Percentiles rank a stretch among this genome's conserved stretches.
These are phyloP conservation scores for Chironomus tentans DNA, from an alignment of 2,888 invertebrate genomes.

Conservation along the genomic window DNA sequence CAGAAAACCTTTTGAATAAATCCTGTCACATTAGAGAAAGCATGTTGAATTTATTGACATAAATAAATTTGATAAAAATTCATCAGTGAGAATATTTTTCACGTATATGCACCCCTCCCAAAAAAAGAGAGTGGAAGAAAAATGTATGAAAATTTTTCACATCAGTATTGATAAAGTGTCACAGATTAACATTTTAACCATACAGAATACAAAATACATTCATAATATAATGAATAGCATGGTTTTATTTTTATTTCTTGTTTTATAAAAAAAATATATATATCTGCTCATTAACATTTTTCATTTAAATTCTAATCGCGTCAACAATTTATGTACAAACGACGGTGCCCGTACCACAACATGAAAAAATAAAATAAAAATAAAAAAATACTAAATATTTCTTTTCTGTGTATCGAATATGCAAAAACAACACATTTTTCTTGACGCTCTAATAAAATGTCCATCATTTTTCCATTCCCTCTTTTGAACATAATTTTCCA, in stretches of 20 bases:
- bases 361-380: not conserved
- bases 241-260: not conserved
- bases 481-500: too few species aligned
- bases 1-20: too few species aligned
- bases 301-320: conserved; percentile 26
- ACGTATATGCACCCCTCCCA: not conserved
- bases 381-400: not conserved
- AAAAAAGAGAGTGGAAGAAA: not conserved
- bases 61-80: not conserved
- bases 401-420: conserved; percentile 21
- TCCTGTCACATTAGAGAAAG: not conserved
- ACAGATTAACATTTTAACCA: not conserved
- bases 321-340: conserved; percentile 25
- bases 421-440: conserved; percentile 7
- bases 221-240: not conserved
- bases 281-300: conserved; percentile 23
- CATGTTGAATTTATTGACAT: not conserved
- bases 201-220: not conserved
- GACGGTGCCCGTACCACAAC: conserved; percentile 8
- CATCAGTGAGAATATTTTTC: not conserved
- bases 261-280: not conserved
- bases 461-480: conserved; percentile 3
- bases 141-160: not conserved
- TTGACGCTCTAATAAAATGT: conserved; percentile 9
- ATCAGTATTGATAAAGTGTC: conserved; percentile 2